These are phyloP conservation scores for Dipodomys merriami DNA, from an alignment of 2,113 vertebrate genomes.

Conservation along the genomic window DNA sequence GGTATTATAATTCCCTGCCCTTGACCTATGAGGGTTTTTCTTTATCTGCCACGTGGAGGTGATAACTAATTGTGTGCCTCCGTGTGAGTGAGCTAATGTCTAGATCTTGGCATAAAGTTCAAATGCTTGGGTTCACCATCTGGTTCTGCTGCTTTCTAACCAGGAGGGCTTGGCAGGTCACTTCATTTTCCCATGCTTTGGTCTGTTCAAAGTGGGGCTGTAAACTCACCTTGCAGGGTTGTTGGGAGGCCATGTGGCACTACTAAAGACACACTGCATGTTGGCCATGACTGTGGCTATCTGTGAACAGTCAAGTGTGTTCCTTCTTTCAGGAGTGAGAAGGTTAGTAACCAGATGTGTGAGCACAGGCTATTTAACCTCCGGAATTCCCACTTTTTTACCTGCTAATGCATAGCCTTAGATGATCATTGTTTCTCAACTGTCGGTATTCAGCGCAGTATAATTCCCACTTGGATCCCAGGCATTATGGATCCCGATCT, in stretches of 20 bases:
- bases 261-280: not conserved
- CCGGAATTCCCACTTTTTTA: not conserved
- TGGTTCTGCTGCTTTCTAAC: not conserved
- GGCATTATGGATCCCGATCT: not conserved
- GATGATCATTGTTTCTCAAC: not conserved
- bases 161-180: not conserved
- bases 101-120: not conserved
- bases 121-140: not conserved
- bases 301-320: not conserved
- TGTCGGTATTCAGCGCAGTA: not conserved
- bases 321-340: slow-evolving; percentile 6
- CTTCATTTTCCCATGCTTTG: not conserved
- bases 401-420: not conserved
- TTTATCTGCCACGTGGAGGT: not conserved
- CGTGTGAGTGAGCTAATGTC: not conserved
- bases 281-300: not conserved
- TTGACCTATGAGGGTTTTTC: not conserved
- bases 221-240: not conserved
- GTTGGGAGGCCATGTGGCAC: not conserved
- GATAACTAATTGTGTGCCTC: not conserved
- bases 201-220: not conserved
- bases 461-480: not conserved
- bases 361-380: not conserved
- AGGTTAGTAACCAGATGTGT: not conserved
- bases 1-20: not conserved